Percentiles rank a stretch among this genome's conserved stretches.
These are phyloP conservation scores for Paramormyrops hopkinsi DNA, from an alignment of 2,797 vertebrate genomes.

Conservation along the genomic window DNA sequence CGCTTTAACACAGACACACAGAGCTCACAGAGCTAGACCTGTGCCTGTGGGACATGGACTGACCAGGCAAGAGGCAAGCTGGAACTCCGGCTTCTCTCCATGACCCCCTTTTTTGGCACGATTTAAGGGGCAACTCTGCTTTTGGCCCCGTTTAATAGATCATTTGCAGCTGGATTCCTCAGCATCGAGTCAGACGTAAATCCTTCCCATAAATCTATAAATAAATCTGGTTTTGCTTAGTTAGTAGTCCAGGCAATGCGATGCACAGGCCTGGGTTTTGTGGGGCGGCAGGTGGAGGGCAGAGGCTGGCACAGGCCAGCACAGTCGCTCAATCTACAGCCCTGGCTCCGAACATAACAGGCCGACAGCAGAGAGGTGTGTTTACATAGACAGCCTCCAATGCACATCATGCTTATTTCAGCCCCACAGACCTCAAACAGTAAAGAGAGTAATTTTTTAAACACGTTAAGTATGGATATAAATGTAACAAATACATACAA, in stretches of 20 bases:
- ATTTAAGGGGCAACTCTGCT: neutral
- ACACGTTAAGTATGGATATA: neutral
- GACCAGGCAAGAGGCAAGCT: neutral
- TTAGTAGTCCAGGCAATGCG: neutral
- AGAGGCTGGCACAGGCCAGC: neutral
- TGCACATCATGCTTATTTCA: neutral
- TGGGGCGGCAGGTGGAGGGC: neutral
- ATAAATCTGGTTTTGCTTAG: neutral
- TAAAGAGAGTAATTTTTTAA: neutral
- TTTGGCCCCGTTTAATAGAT: neutral
- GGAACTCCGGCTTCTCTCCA: neutral
- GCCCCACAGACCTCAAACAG: neutral
- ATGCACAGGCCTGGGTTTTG: neutral
- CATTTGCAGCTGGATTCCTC: neutral
- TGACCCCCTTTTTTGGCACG: neutral
- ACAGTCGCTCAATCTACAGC: neutral
- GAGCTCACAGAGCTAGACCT: neutral
- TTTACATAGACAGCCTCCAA: neutral
- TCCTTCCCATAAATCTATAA: neutral
- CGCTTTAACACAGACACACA: neutral
- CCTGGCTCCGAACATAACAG: neutral
- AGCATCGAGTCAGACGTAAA: neutral
- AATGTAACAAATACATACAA: neutral
- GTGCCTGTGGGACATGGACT: neutral
- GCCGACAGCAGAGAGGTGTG: neutral